phyloP scores from a whole-genome alignment of 2,888 invertebrate species.

The Euclidia mi region DNA sequence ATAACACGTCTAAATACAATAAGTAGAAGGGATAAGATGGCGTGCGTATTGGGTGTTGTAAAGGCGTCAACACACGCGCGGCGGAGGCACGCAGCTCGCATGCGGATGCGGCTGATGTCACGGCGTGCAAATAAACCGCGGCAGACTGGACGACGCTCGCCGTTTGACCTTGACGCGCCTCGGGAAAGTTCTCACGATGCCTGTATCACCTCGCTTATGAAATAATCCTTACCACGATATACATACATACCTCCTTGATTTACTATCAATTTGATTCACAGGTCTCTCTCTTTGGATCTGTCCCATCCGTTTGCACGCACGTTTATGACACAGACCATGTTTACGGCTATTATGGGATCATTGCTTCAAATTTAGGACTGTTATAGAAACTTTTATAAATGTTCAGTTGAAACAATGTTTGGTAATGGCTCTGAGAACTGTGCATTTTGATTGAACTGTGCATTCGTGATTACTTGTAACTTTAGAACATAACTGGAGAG shows the following conservation, averaged over 20 bases:
- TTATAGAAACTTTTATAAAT: no score
- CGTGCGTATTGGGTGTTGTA: slow-evolving; percentile 69
- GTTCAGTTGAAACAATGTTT: no score
- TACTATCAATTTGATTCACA: no score
- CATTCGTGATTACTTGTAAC: no score
- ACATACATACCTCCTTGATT: slow-evolving; percentile 13
- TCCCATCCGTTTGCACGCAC: no score
- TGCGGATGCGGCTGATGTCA: slow-evolving; percentile 82
- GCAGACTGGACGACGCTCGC: slow-evolving; percentile 84
- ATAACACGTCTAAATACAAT: slow-evolving; percentile 86
- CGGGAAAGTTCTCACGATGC: slow-evolving; percentile 77
- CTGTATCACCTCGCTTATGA: slow-evolving; percentile 45
- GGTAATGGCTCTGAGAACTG: no score
- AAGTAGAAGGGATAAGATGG: slow-evolving; percentile 82
- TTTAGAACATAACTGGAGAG: no score
- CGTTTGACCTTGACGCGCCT: slow-evolving; percentile 75
- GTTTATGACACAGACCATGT: no score
- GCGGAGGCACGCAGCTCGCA: slow-evolving; percentile 70
- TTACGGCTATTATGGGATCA: no score
- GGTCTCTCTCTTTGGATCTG: no score
- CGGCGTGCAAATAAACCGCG: slow-evolving; percentile 75
- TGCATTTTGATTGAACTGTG: no score
- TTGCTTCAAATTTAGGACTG: no score
- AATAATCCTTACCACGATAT: slow-evolving; percentile 25
- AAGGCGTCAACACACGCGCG: slow-evolving; percentile 75